phyloP scores from a whole-genome alignment of 2,113 vertebrate genomes.

The Cinclus cinclus region DNA sequence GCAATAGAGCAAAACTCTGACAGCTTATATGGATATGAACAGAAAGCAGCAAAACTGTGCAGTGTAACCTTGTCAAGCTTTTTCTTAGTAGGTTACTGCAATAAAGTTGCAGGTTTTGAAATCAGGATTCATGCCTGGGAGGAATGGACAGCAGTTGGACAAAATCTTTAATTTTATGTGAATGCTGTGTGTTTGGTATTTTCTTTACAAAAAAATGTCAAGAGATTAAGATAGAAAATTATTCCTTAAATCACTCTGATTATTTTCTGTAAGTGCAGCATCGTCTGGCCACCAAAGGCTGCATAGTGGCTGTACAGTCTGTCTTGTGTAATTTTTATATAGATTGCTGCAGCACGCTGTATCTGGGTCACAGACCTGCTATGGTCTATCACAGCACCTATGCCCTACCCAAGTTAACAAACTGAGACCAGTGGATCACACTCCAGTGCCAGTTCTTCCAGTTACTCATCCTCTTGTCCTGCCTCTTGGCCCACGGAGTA shows the following conservation, averaged over 20 bases:
- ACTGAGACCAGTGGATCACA: neutral
- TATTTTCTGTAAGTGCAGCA: neutral
- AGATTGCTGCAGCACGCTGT: neutral
- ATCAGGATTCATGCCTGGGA: neutral
- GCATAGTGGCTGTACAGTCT: neutral
- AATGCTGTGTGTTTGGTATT: neutral
- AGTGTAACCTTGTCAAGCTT: neutral
- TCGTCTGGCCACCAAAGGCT: neutral
- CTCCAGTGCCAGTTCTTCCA: neutral
- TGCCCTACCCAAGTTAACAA: neutral
- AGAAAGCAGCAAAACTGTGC: conserved; percentile 7
- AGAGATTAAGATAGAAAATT: neutral
- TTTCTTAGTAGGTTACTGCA: neutral
- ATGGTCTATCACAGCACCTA: neutral
- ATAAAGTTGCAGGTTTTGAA: conserved; percentile 7
- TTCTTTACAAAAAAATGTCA: neutral
- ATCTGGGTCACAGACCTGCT: neutral
- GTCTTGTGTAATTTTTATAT: neutral
- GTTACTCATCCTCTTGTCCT: neutral
- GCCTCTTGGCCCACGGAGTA: neutral
- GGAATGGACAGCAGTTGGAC: neutral
- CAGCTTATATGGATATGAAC: neutral
- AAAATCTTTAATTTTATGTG: conserved; percentile 1
- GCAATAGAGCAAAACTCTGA: neutral
- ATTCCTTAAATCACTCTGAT: neutral